Percentiles rank a stretch among this genome's conserved stretches.
phyloP scores from a whole-genome alignment of 2,113 vertebrate genomes.

The Microcebus jonahi region DNA sequence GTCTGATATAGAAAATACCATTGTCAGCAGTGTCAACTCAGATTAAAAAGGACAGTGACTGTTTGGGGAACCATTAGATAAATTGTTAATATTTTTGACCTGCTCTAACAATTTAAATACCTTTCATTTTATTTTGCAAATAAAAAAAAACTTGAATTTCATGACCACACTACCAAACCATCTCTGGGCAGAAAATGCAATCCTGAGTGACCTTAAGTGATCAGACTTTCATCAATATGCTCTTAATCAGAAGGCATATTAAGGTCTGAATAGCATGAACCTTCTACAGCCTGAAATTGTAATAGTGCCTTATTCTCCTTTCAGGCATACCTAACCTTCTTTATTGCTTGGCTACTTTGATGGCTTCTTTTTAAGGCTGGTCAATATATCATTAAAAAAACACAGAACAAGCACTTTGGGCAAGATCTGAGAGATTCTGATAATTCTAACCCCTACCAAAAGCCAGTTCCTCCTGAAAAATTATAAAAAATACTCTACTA shows the following conservation, averaged over 20 bases:
- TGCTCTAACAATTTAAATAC: conserved; percentile 58
- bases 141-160: conserved; percentile 56
- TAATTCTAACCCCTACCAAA: background rate
- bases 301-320: background rate
- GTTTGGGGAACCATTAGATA: conserved; percentile 50
- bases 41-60: conserved; percentile 63
- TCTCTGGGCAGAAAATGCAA: conserved; percentile 23
- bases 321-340: background rate
- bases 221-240: conserved; percentile 45
- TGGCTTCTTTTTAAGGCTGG: background rate
- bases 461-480: background rate
- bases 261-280: conserved; percentile 41
- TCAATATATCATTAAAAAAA: conserved; percentile 36
- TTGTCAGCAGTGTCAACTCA: conserved; percentile 57
- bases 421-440: background rate
- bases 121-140: conserved; percentile 65
- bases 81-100: conserved; percentile 62
- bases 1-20: conserved; percentile 22
- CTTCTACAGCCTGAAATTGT: conserved; percentile 6
- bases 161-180: conserved; percentile 18
- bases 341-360: conserved; percentile 43
- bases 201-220: conserved; percentile 21
- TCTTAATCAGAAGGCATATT: conserved; percentile 51
- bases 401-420: conserved; percentile 4
- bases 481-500: conserved; percentile 1